Evolutionary conservation across 2,797 vertebrate genomes (phyloP).

Genomic region (Scolopax rusticola): DNA sequence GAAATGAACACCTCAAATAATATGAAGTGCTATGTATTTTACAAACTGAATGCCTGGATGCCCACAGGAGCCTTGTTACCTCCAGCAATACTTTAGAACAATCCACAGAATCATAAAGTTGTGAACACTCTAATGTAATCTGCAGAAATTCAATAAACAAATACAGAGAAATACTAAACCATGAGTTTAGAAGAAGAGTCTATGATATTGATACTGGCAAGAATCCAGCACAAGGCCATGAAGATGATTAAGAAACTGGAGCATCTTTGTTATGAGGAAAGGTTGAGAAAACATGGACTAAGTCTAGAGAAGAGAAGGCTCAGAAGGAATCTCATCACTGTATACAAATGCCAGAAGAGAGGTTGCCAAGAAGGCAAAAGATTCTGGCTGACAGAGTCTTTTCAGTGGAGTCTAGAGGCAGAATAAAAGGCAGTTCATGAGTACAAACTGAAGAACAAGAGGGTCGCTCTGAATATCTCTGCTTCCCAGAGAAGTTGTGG

Average conservation of each 20-base stretch:
- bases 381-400: neutral
- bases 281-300: neutral
- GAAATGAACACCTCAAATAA: constrained; percentile 23
- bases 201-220: neutral
- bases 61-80: neutral
- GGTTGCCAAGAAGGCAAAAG: neutral
- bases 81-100: neutral
- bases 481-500: neutral
- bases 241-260: neutral
- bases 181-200: neutral
- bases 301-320: neutral
- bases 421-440: neutral
- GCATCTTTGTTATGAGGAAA: neutral
- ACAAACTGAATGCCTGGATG: neutral
- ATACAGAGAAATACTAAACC: neutral
- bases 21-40: neutral
- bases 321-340: neutral
- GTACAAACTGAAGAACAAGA: neutral
- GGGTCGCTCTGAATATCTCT: neutral
- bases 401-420: neutral
- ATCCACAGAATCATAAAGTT: neutral
- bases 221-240: neutral
- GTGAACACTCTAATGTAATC: neutral
- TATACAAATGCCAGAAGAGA: neutral
- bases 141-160: neutral